A percentile compares a stretch with the other conserved stretches of the same genome.
These are phyloP conservation scores for Epinephelus lanceolatus DNA, from an alignment of 2,113 vertebrate species.

Conservation along the genomic window DNA sequence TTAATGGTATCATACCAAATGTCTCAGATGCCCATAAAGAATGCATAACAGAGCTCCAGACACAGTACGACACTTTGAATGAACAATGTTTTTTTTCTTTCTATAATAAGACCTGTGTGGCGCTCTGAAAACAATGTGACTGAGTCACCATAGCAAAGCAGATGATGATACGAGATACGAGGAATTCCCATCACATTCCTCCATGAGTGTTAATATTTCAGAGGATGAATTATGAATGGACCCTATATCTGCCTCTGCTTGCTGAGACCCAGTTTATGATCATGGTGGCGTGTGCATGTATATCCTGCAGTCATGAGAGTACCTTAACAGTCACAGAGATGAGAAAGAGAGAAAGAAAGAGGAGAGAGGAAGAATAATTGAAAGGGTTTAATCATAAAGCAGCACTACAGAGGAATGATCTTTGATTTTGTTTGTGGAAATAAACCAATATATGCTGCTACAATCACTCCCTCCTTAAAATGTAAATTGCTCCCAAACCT, in stretches of 20 bases:
- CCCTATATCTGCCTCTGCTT: conserved; percentile 53
- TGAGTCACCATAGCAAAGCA: conserved; percentile 56
- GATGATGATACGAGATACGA: conserved; percentile 49
- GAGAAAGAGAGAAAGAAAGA: neutral
- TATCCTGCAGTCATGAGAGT: conserved; percentile 31
- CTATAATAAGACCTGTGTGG: conserved; percentile 40
- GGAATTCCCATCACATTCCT: conserved; percentile 57
- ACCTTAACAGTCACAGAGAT: conserved; percentile 21
- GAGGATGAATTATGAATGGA: conserved; percentile 75
- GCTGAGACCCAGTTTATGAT: conserved; percentile 62
- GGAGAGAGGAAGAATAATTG: neutral
- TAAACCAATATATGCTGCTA: neutral
- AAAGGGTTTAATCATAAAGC: neutral
- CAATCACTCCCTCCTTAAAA: neutral
- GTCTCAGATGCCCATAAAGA: conserved; percentile 36
- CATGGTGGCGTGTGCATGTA: conserved; percentile 33
- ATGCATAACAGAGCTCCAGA: conserved; percentile 39
- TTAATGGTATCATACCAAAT: conserved; percentile 19
- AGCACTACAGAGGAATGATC: neutral
- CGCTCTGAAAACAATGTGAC: conserved; percentile 39
- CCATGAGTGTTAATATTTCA: conserved; percentile 73
- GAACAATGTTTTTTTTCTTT: conserved; percentile 25
- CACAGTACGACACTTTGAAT: conserved; percentile 47
- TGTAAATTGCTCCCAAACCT: neutral
- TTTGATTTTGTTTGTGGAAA: conserved; percentile 9